These are phyloP conservation scores for Hydrolagus affinis DNA, from an alignment of 2,113 vertebrate genomes.

Conservation along the genomic window DNA sequence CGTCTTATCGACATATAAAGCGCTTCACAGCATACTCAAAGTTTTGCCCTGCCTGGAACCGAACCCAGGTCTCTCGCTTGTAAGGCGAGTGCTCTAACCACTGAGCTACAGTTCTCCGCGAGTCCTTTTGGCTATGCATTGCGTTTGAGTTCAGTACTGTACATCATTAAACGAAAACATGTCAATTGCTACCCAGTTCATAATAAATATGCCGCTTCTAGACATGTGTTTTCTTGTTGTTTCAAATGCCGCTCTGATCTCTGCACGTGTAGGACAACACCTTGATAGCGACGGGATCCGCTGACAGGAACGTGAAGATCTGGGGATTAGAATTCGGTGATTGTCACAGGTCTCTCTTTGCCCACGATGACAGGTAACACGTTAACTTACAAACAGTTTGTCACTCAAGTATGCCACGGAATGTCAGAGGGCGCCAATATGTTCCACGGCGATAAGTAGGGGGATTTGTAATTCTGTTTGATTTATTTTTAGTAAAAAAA, in stretches of 20 bases:
- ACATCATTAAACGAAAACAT: background rate
- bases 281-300: slow-evolving; percentile 85
- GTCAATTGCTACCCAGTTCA: background rate
- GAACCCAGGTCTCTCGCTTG: too few species aligned
- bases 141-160: too few species aligned
- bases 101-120: too few species aligned
- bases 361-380: slow-evolving; percentile 86
- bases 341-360: slow-evolving; percentile 92
- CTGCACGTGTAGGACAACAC: slow-evolving; percentile 63
- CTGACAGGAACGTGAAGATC: slow-evolving; percentile 90
- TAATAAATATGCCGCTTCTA: background rate
- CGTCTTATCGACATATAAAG: too few species aligned
- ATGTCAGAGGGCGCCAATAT: background rate
- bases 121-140: too few species aligned
- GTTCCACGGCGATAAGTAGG: background rate
- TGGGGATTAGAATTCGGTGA: slow-evolving; percentile 97
- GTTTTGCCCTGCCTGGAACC: too few species aligned
- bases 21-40: too few species aligned
- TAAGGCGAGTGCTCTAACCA: too few species aligned
- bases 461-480: background rate
- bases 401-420: background rate
- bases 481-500: background rate
- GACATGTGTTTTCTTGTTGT: background rate
- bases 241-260: background rate
- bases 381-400: background rate